phyloP scores from a whole-genome alignment of 1,140 invertebrate genomes.

The Aphidius gifuensis region DNA sequence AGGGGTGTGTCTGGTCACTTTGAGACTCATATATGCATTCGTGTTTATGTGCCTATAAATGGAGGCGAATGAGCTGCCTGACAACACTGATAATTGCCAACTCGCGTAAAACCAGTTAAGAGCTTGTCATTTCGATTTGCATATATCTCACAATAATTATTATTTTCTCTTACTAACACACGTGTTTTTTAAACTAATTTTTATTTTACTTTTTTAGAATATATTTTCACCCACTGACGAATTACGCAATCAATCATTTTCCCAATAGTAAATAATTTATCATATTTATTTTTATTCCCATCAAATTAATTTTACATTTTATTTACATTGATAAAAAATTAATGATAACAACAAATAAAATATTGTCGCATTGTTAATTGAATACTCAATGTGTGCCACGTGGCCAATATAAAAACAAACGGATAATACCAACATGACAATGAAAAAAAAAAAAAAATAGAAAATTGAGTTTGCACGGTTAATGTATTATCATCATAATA shows the following conservation, averaged over 20 bases:
- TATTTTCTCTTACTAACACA: neutral
- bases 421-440: constrained; percentile 25
- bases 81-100: constrained; percentile 53
- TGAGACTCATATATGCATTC: constrained; percentile 22
- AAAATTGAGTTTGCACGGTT: constrained; percentile 23
- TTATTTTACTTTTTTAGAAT: too few relatives aligned
- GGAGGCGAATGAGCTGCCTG: constrained; percentile 48
- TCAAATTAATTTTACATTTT: too few relatives aligned
- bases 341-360: too few relatives aligned
- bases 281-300: too few relatives aligned
- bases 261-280: too few relatives aligned
- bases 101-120: constrained; percentile 48
- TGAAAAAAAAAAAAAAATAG: constrained; percentile 10
- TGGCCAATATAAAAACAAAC: constrained; percentile 24
- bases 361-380: constrained; percentile 5
- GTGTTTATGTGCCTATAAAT: constrained; percentile 45
- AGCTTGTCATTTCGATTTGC: constrained; percentile 38
- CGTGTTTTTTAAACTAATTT: too few relatives aligned
- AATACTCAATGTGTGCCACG: constrained; percentile 2
- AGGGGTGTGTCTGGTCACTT: too few relatives aligned
- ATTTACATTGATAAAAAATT: too few relatives aligned
- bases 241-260: too few relatives aligned
- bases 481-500: constrained; percentile 25
- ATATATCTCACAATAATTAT: constrained; percentile 20
- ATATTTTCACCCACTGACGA: too few relatives aligned